phyloP scores from a whole-genome alignment of 2,888 invertebrate genomes.

The Drosophila melanocephala region DNA sequence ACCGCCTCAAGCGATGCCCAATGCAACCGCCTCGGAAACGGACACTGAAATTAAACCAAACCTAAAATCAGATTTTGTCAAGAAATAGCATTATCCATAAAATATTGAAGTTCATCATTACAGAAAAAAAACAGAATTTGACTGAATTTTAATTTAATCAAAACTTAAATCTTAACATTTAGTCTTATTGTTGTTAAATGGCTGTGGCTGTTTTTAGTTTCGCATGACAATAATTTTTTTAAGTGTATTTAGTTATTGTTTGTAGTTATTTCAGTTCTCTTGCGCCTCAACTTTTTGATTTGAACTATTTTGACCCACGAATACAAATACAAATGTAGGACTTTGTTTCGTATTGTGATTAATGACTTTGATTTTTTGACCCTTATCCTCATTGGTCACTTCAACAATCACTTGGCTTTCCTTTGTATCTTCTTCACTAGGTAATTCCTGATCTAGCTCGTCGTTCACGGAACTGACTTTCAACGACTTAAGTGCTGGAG shows the following conservation, averaged over 20 bases:
- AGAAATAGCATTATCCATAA: neutral
- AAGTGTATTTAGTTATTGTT: neutral
- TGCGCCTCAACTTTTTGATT: neutral
- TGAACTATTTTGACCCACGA: neutral
- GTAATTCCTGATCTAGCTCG: neutral
- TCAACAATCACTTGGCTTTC: slow-evolving; percentile 8
- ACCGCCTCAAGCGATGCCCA: neutral
- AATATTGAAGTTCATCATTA: neutral
- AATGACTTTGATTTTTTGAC: slow-evolving; percentile 22
- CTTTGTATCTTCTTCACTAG: neutral
- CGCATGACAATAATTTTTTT: neutral
- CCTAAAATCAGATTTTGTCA: neutral
- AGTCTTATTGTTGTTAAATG: neutral
- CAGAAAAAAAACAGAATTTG: neutral
- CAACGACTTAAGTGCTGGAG: neutral
- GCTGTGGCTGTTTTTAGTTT: neutral
- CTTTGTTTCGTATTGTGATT: slow-evolving; percentile 5
- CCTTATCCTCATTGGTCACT: slow-evolving; percentile 2
- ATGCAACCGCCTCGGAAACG: neutral
- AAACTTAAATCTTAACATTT: neutral
- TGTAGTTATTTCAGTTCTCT: slow-evolving; percentile 5
- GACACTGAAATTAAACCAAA: neutral
- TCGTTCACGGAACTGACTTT: neutral
- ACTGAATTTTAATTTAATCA: neutral
- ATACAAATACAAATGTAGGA: slow-evolving; percentile 15